Conservation (phyloP, 2,113 vertebrate genomes). For the Phylloscopus trochiloides region DNA sequence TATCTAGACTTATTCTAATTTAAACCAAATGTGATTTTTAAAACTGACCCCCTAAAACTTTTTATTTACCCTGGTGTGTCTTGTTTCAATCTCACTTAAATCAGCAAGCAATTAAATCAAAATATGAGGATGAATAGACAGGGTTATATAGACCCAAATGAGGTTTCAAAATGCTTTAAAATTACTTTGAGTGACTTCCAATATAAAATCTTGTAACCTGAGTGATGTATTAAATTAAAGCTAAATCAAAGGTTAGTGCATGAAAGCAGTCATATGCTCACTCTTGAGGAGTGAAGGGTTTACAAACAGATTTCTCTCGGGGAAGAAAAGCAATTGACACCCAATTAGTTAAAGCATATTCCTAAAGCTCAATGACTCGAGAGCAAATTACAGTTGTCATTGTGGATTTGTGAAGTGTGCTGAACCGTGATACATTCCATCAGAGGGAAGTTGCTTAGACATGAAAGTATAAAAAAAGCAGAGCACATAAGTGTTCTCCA, state of each 20-base stretch:
- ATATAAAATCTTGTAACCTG: background rate
- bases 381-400: slow-evolving; percentile 63
- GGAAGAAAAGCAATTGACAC: slow-evolving; percentile 64
- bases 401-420: slow-evolving; percentile 40
- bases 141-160: background rate
- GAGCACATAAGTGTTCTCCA: background rate
- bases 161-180: background rate
- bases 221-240: slow-evolving; percentile 32
- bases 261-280: background rate
- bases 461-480: slow-evolving; percentile 6
- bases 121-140: background rate
- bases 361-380: slow-evolving; percentile 51
- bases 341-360: slow-evolving; percentile 62
- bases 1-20: background rate
- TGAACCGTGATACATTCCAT: slow-evolving; percentile 37
- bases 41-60: background rate
- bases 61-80: background rate
- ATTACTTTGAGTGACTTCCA: background rate
- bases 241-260: slow-evolving; percentile 30
- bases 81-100: background rate
- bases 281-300: slow-evolving; percentile 45
- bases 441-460: slow-evolving; percentile 1
- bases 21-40: background rate
- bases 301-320: slow-evolving; percentile 53
- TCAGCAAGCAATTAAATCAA: background rate